Percentiles rank a stretch among this genome's conserved stretches.
Evolutionary conservation across 2,888 invertebrate species (phyloP).

Genomic region (Agonopterix heracliana): DNA sequence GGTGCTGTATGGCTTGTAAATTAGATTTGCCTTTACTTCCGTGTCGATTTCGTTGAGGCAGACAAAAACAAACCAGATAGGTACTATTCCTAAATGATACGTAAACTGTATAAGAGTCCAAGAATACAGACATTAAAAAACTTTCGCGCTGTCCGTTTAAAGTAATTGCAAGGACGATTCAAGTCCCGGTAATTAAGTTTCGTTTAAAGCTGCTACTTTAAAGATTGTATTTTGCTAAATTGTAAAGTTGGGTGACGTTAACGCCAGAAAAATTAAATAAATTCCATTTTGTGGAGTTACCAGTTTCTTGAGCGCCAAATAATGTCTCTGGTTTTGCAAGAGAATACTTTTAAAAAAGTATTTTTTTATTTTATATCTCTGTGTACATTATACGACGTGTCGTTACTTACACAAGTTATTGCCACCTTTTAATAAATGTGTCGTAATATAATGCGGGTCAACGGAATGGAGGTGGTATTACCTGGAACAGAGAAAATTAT

Average conservation of each 20-base stretch:
- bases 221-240: too few species aligned
- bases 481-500: slow-evolving; percentile 35
- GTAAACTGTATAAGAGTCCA: too few species aligned
- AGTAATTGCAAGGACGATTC: neutral
- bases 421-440: neutral
- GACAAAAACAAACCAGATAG: too few species aligned
- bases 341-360: neutral
- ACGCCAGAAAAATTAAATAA: neutral
- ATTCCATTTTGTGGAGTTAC: neutral
- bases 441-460: neutral
- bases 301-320: neutral
- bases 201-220: neutral
- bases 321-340: slow-evolving; percentile 1
- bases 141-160: neutral
- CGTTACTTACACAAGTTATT: neutral
- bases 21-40: too few species aligned
- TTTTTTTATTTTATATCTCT: neutral
- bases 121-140: too few species aligned
- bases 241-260: neutral
- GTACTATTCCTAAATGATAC: too few species aligned
- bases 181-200: slow-evolving; percentile 7
- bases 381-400: neutral
- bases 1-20: too few species aligned
- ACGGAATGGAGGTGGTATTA: slow-evolving; percentile 23
- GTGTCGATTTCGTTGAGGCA: too few species aligned